Evolutionary conservation across 2,888 invertebrate species (phyloP).

Genomic region (Heterodera filipjevi): DNA sequence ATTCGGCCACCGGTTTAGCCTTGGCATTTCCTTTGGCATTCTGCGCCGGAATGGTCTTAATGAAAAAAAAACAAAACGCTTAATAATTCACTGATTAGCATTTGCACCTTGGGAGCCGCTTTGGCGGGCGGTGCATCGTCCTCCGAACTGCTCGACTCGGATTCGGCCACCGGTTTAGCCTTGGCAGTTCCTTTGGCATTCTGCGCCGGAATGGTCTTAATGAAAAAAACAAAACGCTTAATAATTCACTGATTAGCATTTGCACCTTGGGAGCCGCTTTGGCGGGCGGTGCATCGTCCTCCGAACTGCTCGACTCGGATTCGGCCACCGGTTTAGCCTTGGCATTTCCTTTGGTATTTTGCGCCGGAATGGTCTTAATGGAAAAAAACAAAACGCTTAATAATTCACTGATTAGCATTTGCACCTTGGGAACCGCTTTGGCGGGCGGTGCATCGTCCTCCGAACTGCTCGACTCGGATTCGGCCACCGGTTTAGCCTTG

Average conservation of each 20-base stretch:
- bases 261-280: not conserved
- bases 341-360: no score
- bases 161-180: not conserved
- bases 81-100: no score
- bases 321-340: not conserved
- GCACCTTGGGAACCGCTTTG: constrained; percentile 29
- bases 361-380: constrained; percentile 6
- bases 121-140: constrained; percentile 40
- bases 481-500: not conserved
- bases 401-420: not conserved
- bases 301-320: constrained; percentile 22
- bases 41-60: not conserved
- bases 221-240: not conserved
- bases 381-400: not conserved
- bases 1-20: not conserved
- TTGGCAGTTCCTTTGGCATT: no score
- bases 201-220: constrained; percentile 6
- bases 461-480: constrained; percentile 10
- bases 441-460: constrained; percentile 31
- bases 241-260: not conserved
- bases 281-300: not conserved
- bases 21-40: no score
- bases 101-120: constrained; percentile 14
- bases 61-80: not conserved
- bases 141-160: constrained; percentile 23